phyloP scores from a whole-genome alignment of 2,113 vertebrate genomes.

The Bubo bubo region DNA sequence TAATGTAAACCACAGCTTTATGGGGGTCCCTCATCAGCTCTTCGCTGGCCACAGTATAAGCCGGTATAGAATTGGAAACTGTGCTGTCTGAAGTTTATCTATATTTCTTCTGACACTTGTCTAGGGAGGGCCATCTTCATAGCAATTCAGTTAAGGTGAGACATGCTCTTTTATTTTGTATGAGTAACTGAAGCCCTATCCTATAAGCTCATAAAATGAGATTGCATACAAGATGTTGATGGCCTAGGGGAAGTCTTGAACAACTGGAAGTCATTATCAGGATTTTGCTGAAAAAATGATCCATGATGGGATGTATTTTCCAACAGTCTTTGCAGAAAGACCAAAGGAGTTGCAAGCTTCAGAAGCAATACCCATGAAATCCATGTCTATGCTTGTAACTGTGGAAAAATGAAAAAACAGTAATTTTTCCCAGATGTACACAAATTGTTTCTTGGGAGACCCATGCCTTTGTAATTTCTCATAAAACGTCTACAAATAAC shows the following conservation, averaged over 20 bases:
- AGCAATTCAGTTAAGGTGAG: conserved; percentile 14
- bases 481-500: neutral
- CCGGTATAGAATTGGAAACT: neutral
- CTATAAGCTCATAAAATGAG: conserved; percentile 41
- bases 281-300: conserved; percentile 47
- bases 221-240: conserved; percentile 62
- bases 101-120: conserved; percentile 14
- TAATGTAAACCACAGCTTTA: conserved; percentile 41
- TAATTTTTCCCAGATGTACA: neutral
- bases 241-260: conserved; percentile 35
- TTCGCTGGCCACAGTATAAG: neutral
- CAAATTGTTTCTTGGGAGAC: neutral
- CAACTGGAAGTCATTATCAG: conserved; percentile 41
- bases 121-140: conserved; percentile 1
- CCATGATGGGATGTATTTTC: conserved; percentile 1
- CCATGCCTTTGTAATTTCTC: neutral
- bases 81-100: neutral
- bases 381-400: neutral
- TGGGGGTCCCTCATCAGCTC: neutral
- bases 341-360: neutral
- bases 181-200: conserved; percentile 22
- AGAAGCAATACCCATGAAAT: neutral
- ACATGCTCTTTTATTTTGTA: conserved; percentile 30
- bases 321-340: neutral
- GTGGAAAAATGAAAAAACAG: neutral